Conservation (phyloP, 1,140 invertebrate genomes). For the Bombus confusus region DNA sequence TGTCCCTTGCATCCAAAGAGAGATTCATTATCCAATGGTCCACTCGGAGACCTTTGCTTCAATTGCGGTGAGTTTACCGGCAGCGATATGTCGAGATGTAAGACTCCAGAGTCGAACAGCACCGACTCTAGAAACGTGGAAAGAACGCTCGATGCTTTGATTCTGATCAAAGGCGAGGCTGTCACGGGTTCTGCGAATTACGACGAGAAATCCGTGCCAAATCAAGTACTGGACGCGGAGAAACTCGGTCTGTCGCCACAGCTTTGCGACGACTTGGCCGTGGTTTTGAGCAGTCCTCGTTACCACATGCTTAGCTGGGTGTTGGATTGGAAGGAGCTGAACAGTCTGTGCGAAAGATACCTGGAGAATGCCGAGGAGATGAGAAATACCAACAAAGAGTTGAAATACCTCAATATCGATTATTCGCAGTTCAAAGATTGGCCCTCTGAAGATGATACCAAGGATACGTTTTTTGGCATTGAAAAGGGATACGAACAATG, state of each 20-base stretch:
- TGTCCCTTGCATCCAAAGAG: conserved; percentile 69
- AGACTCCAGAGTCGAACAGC: background rate
- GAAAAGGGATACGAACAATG: conserved; percentile 84
- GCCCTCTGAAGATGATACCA: conserved; percentile 81
- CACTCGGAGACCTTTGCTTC: conserved; percentile 72
- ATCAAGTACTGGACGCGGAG: conserved; percentile 81
- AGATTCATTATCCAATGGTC: conserved; percentile 41
- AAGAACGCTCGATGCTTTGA: conserved; percentile 78
- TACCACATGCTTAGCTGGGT: conserved; percentile 86
- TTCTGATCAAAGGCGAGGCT: conserved; percentile 78
- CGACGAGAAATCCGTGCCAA: conserved; percentile 81
- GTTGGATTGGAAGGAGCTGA: conserved; percentile 84
- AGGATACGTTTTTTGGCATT: conserved; percentile 82
- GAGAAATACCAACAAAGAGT: conserved; percentile 84
- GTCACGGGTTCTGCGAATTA: conserved; percentile 80
- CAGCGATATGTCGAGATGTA: conserved; percentile 31
- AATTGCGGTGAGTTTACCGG: conserved; percentile 72
- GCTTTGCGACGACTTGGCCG: conserved; percentile 85
- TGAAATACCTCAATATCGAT: conserved; percentile 87
- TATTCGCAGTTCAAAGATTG: conserved; percentile 85
- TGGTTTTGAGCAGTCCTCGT: conserved; percentile 84
- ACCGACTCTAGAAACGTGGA: conserved; percentile 65
- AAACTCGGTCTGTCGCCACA: conserved; percentile 84
- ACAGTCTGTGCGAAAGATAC: conserved; percentile 84
- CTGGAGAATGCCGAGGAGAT: conserved; percentile 84